These are phyloP conservation scores for Phenganax marumi DNA, from an alignment of 92 coral and sea anemone genomes.

Conservation along the genomic window DNA sequence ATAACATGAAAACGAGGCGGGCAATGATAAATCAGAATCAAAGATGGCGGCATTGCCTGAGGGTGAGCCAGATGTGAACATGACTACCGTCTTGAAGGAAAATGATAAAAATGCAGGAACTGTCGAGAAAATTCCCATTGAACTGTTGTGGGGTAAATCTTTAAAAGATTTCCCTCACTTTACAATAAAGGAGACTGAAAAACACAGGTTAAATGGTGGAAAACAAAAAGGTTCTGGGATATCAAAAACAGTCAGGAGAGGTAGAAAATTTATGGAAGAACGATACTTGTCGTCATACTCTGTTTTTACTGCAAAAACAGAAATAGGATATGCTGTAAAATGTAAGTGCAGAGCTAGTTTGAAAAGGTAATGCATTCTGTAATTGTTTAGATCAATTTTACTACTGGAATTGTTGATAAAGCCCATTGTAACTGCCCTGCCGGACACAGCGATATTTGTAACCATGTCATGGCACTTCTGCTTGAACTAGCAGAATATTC, in stretches of 20 bases:
- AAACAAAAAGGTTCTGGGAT: no score
- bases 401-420: constrained; percentile 1
- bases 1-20: no score
- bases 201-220: no score
- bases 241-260: no score
- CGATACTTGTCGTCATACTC: no score
- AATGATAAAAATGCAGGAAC: background rate
- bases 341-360: constrained; percentile 49
- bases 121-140: constrained; percentile 25
- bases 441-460: constrained; percentile 41
- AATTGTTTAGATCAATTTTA: constrained; percentile 21
- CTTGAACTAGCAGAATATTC: constrained; percentile 43
- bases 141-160: constrained; percentile 53
- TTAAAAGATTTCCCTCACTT: constrained; percentile 36
- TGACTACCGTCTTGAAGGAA: background rate
- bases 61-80: background rate
- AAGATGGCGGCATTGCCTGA: constrained; percentile 1
- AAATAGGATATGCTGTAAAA: constrained; percentile 44
- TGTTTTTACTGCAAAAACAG: no score
- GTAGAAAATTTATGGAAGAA: no score
- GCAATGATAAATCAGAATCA: no score
- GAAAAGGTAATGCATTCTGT: constrained; percentile 42
- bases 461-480: constrained; percentile 44
- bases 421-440: constrained; percentile 9
- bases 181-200: no score